Evolutionary conservation across 2,797 vertebrate genomes (phyloP).

Genomic region (Paramormyrops hopkinsi): DNA sequence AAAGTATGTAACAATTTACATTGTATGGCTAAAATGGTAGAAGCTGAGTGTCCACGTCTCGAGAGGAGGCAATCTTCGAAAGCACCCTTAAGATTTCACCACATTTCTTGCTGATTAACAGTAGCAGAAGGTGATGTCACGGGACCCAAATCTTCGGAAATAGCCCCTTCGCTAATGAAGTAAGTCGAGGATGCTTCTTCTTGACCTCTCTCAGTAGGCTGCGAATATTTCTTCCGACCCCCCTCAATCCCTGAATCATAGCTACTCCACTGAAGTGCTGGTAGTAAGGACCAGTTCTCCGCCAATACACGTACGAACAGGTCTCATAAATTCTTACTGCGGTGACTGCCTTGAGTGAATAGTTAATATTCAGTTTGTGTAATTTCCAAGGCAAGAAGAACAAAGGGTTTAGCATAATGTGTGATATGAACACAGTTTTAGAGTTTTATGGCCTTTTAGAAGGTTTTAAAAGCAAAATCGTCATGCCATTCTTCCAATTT

Average conservation of each 20-base stretch:
- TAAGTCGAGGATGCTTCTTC: conserved; percentile 10
- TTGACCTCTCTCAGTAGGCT: background rate
- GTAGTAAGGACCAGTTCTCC: background rate
- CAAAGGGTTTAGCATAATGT: conserved; percentile 4
- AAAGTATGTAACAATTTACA: background rate
- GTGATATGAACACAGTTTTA: background rate
- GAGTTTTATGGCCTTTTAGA: background rate
- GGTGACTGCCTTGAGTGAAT: background rate
- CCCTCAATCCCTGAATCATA: conserved; percentile 12
- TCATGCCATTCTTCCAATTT: background rate
- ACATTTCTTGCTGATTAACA: conserved; percentile 18
- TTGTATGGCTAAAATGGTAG: background rate
- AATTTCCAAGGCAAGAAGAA: conserved; percentile 16
- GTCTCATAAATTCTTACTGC: background rate
- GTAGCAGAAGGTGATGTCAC: conserved; percentile 10
- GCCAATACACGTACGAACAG: background rate
- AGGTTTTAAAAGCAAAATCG: background rate
- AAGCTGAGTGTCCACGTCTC: background rate
- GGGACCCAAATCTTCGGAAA: background rate
- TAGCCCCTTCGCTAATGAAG: conserved; percentile 15
- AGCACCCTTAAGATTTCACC: background rate
- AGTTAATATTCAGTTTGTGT: background rate
- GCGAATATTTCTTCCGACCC: background rate
- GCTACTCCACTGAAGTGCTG: background rate
- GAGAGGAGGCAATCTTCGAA: background rate